Percentiles rank a stretch among this genome's conserved stretches.
These are phyloP conservation scores for Callitettix versicolor DNA, from an alignment of 1,140 invertebrate genomes.

Conservation along the genomic window DNA sequence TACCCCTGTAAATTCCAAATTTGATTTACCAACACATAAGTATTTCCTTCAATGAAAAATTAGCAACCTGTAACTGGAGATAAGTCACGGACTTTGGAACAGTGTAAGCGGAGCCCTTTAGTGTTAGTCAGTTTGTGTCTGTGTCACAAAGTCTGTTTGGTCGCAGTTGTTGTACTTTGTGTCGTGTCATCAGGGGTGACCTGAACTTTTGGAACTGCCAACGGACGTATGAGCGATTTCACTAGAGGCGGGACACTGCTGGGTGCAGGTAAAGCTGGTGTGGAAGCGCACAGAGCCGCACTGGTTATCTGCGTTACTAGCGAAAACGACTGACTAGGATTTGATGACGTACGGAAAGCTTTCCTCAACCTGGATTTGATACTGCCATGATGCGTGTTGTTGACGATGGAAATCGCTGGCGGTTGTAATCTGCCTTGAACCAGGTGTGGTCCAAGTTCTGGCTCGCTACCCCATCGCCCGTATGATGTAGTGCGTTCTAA, in stretches of 20 bases:
- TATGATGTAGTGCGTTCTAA: slow-evolving; percentile 44
- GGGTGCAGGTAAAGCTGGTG: slow-evolving; percentile 42
- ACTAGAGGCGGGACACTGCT: slow-evolving; percentile 38
- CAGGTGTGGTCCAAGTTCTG: slow-evolving; percentile 33
- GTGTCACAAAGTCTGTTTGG: slow-evolving; percentile 4
- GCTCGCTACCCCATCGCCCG: slow-evolving; percentile 45
- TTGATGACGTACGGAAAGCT: slow-evolving; percentile 40
- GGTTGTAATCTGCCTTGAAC: slow-evolving; percentile 23
- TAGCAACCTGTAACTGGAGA: too few relatives aligned
- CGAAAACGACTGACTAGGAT: slow-evolving; percentile 32
- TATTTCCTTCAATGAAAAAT: too few relatives aligned
- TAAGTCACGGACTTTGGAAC: too few relatives aligned
- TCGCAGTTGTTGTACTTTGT: neutral
- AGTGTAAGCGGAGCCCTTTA: too few relatives aligned
- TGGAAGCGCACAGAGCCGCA: slow-evolving; percentile 49
- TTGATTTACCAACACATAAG: too few relatives aligned
- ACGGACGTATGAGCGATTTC: slow-evolving; percentile 43
- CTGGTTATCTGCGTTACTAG: slow-evolving; percentile 47
- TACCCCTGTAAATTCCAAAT: too few relatives aligned
- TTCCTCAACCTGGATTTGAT: slow-evolving; percentile 45
- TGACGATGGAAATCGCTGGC: slow-evolving; percentile 14
- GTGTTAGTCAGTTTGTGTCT: too few relatives aligned
- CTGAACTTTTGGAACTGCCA: slow-evolving; percentile 47
- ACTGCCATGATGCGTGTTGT: slow-evolving; percentile 18
- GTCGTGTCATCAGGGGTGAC: slow-evolving; percentile 27